These are phyloP conservation scores for Plagiodera versicolora DNA, from an alignment of 2,888 invertebrate species.

Conservation along the genomic window DNA sequence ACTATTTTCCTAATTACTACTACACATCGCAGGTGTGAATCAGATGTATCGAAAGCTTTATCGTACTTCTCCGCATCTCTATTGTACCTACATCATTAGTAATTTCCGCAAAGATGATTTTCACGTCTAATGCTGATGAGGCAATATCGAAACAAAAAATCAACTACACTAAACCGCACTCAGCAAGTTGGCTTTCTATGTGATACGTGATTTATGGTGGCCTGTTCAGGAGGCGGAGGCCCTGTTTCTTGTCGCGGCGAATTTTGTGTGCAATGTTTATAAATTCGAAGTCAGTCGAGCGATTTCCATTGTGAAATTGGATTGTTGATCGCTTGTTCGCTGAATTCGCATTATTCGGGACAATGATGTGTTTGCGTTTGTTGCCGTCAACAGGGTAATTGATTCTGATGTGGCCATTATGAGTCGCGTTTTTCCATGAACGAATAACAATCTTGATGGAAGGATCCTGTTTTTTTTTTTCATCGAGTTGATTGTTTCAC, in stretches of 20 bases:
- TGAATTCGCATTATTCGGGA: not conserved
- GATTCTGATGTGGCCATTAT: conserved; percentile 9
- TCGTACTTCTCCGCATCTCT: no score
- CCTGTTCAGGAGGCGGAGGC: conserved; percentile 33
- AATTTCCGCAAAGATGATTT: not conserved
- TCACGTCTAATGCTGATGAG: not conserved
- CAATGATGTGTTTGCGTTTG: conserved; percentile 16
- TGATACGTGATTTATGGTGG: conserved; percentile 33
- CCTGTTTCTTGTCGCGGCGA: conserved; percentile 37
- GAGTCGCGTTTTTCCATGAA: no score
- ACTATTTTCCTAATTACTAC: no score
- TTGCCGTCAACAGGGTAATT: conserved; percentile 16
- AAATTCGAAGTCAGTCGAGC: conserved; percentile 15
- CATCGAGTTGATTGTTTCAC: no score
- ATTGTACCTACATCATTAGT: not conserved
- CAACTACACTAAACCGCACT: conserved; percentile 37
- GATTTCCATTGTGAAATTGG: conserved; percentile 14
- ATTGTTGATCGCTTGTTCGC: conserved; percentile 7
- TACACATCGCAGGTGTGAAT: no score
- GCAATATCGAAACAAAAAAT: conserved; percentile 10
- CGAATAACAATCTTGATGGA: no score
- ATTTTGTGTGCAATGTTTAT: conserved; percentile 38
- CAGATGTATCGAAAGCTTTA: no score
- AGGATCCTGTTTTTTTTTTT: no score
- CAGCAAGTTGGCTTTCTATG: conserved; percentile 14